Evolutionary conservation across 2,113 vertebrate genomes (phyloP).

Genomic region (Sterrhoptilus dennistouni): DNA sequence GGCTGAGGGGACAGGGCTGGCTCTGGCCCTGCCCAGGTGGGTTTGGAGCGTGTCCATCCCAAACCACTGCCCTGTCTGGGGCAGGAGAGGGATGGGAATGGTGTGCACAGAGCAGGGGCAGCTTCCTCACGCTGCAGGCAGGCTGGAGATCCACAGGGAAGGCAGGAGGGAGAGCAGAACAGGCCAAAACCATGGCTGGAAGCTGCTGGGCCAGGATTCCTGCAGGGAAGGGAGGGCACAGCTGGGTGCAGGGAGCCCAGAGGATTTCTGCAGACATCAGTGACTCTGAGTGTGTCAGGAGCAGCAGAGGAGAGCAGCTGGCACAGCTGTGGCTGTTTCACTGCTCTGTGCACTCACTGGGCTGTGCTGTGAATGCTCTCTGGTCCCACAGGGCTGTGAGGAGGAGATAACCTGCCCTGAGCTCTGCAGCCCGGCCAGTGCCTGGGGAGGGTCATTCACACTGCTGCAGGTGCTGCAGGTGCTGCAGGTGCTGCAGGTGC

Average conservation of each 20-base stretch:
- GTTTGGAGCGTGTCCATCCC: accelerated
- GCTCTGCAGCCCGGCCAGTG: accelerated
- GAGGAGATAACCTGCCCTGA: not conserved
- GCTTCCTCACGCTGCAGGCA: not conserved
- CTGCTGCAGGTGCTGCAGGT: not conserved
- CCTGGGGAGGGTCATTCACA: not conserved
- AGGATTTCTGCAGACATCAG: not conserved
- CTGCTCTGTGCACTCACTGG: not conserved
- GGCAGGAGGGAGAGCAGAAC: not conserved
- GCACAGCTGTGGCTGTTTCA: not conserved
- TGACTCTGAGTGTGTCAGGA: not conserved
- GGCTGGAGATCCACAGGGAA: accelerated
- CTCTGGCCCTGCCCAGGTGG: accelerated
- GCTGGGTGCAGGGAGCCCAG: not conserved
- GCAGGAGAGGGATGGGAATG: not conserved
- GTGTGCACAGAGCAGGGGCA: not conserved
- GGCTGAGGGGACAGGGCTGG: accelerated
- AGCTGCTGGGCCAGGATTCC: not conserved
- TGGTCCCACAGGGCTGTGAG: not conserved
- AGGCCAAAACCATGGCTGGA: accelerated
- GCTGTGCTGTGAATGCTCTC: not conserved
- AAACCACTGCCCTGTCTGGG: accelerated
- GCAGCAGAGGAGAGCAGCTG: not conserved
- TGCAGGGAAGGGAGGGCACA: not conserved
- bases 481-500: not conserved